phyloP scores from a whole-genome alignment of 2,888 invertebrate species.

The Sinohyriopsis cumingii region DNA sequence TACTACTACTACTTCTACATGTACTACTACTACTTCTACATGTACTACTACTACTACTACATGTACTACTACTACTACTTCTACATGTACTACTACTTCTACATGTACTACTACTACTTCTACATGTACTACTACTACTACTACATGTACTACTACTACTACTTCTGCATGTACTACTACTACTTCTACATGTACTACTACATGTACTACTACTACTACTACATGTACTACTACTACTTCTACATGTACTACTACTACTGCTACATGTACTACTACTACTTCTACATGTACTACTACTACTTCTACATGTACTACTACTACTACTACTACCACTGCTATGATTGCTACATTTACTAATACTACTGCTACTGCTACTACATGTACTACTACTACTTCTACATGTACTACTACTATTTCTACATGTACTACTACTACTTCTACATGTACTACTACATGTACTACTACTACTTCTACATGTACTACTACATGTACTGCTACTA shows the following conservation, averaged over 20 bases:
- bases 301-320: conserved; percentile 1
- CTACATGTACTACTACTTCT: conserved; percentile 20
- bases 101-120: neutral
- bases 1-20: conserved; percentile 3
- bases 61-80: conserved; percentile 9
- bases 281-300: conserved; percentile 5
- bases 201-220: conserved; percentile 7
- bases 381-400: conserved; percentile 4
- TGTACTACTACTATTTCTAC: conserved; percentile 4
- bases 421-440: conserved; percentile 3
- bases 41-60: conserved; percentile 1
- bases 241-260: conserved; percentile 4
- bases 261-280: conserved; percentile 6
- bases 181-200: conserved; percentile 6
- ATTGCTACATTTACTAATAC: neutral
- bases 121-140: conserved; percentile 10
- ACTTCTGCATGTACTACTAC: conserved; percentile 7
- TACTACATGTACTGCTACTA: neutral
- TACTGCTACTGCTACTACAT: conserved; percentile 6
- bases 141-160: neutral
- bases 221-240: conserved; percentile 3
- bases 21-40: conserved; percentile 3
- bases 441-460: conserved; percentile 1
- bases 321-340: conserved; percentile 6
- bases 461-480: conserved; percentile 1